Base-by-base conservation (phyloP, 2,888 invertebrate species). In the Netelia inedita region DNA sequence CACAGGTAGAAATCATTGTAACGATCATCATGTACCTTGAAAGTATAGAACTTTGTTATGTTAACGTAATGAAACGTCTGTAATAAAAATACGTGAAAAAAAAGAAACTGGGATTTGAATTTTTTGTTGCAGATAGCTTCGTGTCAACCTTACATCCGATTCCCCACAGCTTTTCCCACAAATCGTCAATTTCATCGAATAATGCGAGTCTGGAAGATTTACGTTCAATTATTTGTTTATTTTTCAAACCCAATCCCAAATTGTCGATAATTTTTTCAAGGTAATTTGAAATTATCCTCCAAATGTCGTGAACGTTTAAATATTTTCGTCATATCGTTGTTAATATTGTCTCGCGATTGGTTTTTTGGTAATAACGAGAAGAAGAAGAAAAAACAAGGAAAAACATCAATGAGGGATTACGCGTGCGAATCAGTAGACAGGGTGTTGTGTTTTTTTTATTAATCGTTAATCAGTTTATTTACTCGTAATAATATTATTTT, bases 381-480 rank as follows among this genome's bases (percentile, higher is more conserved):
- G 5, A 28, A 28, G 5, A 0, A 5, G 5, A 43, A 46, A 55
- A 19, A 16, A 55, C 1, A 55, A 23, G 21, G 10, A 14, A 14
- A 21, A 50, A 59, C 50, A 68, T 28, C 9, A n/a, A 68, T 16
- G 3, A 66, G 10, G 50, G 41, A 63, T 23, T 63, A 69, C 19
- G 55, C 74, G 53, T 65, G 53, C 59, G 75, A 84, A 75, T 69
- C 66, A 79, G 66, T 61, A 75, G 81, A 72, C 81, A 82, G 55
- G 61, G 35, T 59, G 28, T 28, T 28, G 28, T 28, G 28, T 59
- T 73, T 72, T 76, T 82, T 89, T 87, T 92, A 91, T 92, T 92
- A 92, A 93, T 93, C 91, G 91, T 93, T 92, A 92, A 92, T 93
- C 92, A 92, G 91, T 93, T 93, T 93, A 93, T 93, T 93, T 93